A percentile compares a stretch with the other conserved stretches of the same genome.
These are phyloP conservation scores for Conus ventricosus DNA, from an alignment of 1,140 invertebrate species.

Conservation along the genomic window DNA sequence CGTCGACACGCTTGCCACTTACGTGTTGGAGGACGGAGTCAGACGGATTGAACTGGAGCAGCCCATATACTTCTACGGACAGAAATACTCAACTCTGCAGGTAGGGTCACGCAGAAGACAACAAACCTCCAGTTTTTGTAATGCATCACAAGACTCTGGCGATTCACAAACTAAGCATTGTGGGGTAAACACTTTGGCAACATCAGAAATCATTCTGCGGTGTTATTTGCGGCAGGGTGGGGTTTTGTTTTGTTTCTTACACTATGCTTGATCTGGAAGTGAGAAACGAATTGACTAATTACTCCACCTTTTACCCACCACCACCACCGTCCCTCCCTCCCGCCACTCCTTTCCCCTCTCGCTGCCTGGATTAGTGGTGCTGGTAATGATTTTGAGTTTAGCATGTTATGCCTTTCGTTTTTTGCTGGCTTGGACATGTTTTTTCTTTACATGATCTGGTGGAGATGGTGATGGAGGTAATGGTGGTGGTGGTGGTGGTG, in stretches of 20 bases:
- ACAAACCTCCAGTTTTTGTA: background rate
- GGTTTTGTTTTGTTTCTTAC: background rate
- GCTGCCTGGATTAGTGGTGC: too few relatives aligned
- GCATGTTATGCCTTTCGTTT: too few relatives aligned
- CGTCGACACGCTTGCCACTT: background rate
- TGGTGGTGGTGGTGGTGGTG: too few relatives aligned
- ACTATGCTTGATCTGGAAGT: background rate
- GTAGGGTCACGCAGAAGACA: background rate
- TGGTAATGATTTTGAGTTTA: too few relatives aligned
- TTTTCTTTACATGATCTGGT: too few relatives aligned
- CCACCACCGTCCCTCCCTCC: too few relatives aligned
- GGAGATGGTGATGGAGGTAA: too few relatives aligned
- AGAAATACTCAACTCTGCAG: background rate
- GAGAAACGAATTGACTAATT: too few relatives aligned
- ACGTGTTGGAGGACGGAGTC: background rate
- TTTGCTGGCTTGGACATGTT: too few relatives aligned
- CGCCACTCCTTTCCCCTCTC: background rate
- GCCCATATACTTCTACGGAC: background rate
- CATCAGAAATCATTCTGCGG: background rate
- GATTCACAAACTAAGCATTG: background rate
- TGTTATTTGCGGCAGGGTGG: too few relatives aligned
- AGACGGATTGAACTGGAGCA: background rate
- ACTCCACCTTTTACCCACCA: too few relatives aligned
- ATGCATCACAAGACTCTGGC: too few relatives aligned
- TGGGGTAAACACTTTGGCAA: background rate